Base-by-base conservation (phyloP, 1,140 invertebrate species). In the Pogonognathellus flavescens region DNA sequence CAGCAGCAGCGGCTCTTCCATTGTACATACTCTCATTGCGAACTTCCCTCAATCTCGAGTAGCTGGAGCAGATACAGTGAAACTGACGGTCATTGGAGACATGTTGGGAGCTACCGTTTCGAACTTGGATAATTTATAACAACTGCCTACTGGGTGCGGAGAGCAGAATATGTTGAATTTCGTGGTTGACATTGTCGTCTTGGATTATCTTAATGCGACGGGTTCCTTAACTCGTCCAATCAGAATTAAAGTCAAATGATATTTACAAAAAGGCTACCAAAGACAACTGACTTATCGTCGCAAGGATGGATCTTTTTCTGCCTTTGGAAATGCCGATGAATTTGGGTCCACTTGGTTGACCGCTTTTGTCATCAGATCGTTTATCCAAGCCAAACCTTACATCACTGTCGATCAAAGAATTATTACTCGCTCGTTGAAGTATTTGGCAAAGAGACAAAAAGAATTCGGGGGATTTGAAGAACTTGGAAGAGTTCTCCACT, bases 141-240 rank as follows among this genome's bases (percentile, higher is more conserved):
- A 92, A 88, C 93, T 97, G 92, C 96, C 97, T 1, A 95, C 94
- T 82, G 97, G 96, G 1, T 98, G 97, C 91, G 97, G 97, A 13
- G 97, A 98, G 92, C 97, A 98, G 90, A 98, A 98, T 88, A 96
- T 98, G 95, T 91, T 97, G 0, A n/a, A n/a, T n/a, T n/a, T n/a
- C n/a, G n/a, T n/a, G n/a, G n/a, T n/a, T n/a, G n/a, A n/a, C n/a
- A n/a, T n/a, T n/a, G n/a, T n/a, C n/a, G n/a, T n/a, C n/a, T n/a
- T n/a, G n/a, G n/a, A n/a, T n/a, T n/a, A n/a, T 95, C 96, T 89
- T 96, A 97, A 89, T 95, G 97, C 25, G 96, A 96, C 0, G 97
- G 97, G 89, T 94, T 98, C 88, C 95, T 97, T 62, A 93, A 97
- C 76, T 90, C 96, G 13, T 93, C 96, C 87, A 98, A 98, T 90